A percentile compares a stretch with the other conserved stretches of the same genome.
Evolutionary conservation across 2,113 vertebrate species (phyloP).

Genomic region (Toxotes chatareus): DNA sequence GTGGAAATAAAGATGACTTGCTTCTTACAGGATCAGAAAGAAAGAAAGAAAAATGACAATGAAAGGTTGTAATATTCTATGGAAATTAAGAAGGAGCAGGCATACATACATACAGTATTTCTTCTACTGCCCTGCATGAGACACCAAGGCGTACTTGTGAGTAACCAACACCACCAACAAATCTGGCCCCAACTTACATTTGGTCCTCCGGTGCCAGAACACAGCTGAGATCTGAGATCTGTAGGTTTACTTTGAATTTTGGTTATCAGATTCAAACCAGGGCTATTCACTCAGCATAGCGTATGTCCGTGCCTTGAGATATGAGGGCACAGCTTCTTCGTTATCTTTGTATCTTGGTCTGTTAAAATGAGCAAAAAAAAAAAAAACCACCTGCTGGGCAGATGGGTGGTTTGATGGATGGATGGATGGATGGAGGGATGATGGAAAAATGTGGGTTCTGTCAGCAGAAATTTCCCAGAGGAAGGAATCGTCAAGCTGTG

Average conservation of each 20-base stretch:
- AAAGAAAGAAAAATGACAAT: background rate
- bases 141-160: background rate
- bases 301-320: background rate
- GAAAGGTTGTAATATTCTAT: background rate
- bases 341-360: background rate
- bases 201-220: no score
- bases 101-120: background rate
- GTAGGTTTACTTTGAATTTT: background rate
- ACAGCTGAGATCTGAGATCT: no score
- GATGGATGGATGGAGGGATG: background rate
- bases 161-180: no score
- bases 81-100: background rate
- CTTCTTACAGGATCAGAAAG: constrained; percentile 37
- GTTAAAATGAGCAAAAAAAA: background rate
- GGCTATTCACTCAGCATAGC: background rate
- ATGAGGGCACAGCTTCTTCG: background rate
- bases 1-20: constrained; percentile 38
- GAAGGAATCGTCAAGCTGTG: background rate
- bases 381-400: background rate
- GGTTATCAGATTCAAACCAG: background rate
- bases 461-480: background rate
- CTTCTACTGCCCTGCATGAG: background rate
- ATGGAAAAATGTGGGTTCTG: constrained; percentile 5
- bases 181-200: no score
- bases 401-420: background rate